phyloP scores from a whole-genome alignment of 2,888 invertebrate species.

The Stenichneumon culpator region DNA sequence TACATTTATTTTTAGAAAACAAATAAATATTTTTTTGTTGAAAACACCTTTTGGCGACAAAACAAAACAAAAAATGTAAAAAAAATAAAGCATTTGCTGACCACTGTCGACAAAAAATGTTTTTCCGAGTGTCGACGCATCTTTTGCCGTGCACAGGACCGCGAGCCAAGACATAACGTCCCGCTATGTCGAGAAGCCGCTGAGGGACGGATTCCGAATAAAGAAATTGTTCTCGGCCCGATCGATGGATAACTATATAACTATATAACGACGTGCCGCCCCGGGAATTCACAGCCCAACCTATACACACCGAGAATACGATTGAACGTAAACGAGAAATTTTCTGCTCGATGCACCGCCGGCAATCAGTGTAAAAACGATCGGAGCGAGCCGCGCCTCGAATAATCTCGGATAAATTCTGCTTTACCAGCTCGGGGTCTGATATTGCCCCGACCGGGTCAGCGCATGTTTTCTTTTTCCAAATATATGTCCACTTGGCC shows the following conservation, averaged over 20 bases:
- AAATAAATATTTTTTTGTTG: too few relatives aligned
- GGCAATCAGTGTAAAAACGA: constrained; percentile 59
- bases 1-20: too few relatives aligned
- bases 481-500: too few relatives aligned
- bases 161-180: background rate
- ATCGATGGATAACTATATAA: constrained; percentile 31
- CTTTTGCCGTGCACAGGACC: background rate
- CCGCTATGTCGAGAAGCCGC: background rate
- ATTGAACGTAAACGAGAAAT: constrained; percentile 61
- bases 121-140: background rate
- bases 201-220: constrained; percentile 21
- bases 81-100: too few relatives aligned
- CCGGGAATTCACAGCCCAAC: background rate
- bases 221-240: constrained; percentile 36
- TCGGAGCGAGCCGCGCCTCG: constrained; percentile 47
- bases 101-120: too few relatives aligned
- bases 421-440: constrained; percentile 44
- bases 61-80: too few relatives aligned
- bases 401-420: constrained; percentile 56
- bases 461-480: constrained; percentile 11
- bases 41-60: too few relatives aligned
- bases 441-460: constrained; percentile 38
- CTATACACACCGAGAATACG: constrained; percentile 35
- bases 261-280: constrained; percentile 1
- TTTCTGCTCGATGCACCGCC: constrained; percentile 57